These are phyloP conservation scores for Bradypus variegatus DNA, from an alignment of 2,797 vertebrate species.

Conservation along the genomic window DNA sequence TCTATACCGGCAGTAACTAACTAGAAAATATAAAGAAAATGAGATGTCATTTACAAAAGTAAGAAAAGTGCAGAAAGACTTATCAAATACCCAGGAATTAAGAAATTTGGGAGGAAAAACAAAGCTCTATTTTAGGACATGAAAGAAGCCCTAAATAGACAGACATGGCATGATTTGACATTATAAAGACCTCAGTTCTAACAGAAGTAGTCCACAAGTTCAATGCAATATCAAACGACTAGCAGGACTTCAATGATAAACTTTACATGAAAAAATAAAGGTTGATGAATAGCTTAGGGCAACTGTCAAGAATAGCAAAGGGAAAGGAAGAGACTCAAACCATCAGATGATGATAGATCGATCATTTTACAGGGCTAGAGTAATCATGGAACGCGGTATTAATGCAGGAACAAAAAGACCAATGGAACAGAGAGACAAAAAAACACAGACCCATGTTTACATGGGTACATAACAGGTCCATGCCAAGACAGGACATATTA, in stretches of 20 bases:
- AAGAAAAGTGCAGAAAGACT: neutral
- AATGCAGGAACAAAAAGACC: neutral
- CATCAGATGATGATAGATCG: neutral
- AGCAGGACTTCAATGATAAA: neutral
- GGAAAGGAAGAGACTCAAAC: neutral
- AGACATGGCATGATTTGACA: neutral
- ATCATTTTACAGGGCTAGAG: neutral
- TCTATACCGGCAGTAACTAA: neutral
- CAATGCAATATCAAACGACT: neutral
- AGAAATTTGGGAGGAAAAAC: neutral
- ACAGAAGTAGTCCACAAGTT: neutral
- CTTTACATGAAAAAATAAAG: neutral
- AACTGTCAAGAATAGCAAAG: neutral
- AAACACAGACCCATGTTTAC: neutral
- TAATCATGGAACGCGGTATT: neutral
- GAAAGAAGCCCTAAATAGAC: neutral
- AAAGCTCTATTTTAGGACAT: neutral
- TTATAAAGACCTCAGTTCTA: neutral
- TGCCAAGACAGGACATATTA: neutral
- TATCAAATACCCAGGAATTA: neutral
- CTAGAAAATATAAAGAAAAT: neutral
- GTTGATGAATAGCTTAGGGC: neutral
- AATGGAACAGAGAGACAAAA: neutral
- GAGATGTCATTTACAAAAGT: neutral
- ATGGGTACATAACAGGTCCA: neutral